A percentile compares a stretch with the other conserved stretches of the same genome.
Conservation (phyloP, 2,113 vertebrate species). For the Pedetes capensis region DNA sequence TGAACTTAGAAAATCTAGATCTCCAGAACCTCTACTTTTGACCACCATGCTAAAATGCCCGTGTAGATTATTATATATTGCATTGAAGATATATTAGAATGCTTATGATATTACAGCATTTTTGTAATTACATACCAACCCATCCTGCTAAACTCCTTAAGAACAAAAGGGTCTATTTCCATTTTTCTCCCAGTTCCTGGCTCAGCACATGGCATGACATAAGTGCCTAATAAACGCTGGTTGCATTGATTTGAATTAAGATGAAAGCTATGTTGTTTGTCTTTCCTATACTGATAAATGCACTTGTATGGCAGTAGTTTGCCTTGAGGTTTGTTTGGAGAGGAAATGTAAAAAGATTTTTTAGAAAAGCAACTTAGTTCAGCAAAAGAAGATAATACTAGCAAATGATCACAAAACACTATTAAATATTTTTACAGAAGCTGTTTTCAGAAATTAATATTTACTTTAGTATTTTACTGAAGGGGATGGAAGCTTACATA, state of each 20-base stretch:
- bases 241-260: slow-evolving; percentile 40
- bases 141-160: background rate
- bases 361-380: background rate
- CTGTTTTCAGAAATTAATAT: background rate
- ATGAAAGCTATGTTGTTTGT: slow-evolving; percentile 41
- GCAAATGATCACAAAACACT: slow-evolving; percentile 4
- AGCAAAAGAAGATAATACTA: background rate
- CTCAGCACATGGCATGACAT: background rate
- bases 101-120: background rate
- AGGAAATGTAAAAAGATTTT: slow-evolving; percentile 23
- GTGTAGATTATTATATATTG: background rate
- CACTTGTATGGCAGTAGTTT: background rate
- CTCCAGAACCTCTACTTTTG: background rate
- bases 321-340: slow-evolving; percentile 45
- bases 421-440: background rate
- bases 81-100: background rate
- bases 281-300: slow-evolving; percentile 7
- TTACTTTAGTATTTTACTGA: background rate
- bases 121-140: background rate
- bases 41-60: background rate
- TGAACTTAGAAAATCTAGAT: background rate
- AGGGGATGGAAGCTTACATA: background rate
- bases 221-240: background rate
- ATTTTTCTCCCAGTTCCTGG: background rate
- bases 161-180: background rate